phyloP scores from a whole-genome alignment of 1,140 invertebrate species.

The Phocides pigmalion region DNA sequence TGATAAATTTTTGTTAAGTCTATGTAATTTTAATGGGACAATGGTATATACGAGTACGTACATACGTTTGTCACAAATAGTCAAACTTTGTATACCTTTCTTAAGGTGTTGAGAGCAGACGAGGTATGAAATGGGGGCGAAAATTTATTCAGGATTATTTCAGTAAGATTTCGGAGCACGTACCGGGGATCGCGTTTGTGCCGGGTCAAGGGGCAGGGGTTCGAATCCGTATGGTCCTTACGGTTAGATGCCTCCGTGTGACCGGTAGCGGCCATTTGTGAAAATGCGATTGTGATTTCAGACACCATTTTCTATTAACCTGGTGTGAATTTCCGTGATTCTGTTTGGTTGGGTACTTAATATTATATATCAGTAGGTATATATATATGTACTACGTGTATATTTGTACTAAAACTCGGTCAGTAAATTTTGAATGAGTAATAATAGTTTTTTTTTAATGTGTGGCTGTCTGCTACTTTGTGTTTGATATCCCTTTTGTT shows the following conservation, averaged over 20 bases:
- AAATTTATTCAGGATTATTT: conserved; percentile 35
- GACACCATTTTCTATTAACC: neutral
- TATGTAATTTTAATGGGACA: no score
- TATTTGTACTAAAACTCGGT: no score
- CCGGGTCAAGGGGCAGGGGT: conserved; percentile 41
- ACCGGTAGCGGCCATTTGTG: conserved; percentile 11
- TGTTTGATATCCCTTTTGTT: no score
- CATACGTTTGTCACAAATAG: neutral
- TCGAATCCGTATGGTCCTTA: conserved; percentile 16
- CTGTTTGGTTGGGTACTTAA: neutral
- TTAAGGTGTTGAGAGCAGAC: conserved; percentile 15
- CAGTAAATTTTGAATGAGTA: no score
- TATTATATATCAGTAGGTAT: neutral
- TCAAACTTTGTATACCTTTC: neutral
- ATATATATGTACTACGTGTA: neutral
- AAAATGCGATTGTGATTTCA: conserved; percentile 25
- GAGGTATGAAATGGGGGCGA: conserved; percentile 30
- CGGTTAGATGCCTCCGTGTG: conserved; percentile 13
- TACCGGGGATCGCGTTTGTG: conserved; percentile 42
- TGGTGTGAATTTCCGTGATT: neutral
- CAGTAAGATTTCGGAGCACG: conserved; percentile 40
- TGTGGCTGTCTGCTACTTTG: no score
- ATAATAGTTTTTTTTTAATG: no score
- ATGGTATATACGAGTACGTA: no score
- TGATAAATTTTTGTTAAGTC: no score